Evolutionary conservation across 2,888 invertebrate species (phyloP).

Genomic region (Deilephila porcellus): DNA sequence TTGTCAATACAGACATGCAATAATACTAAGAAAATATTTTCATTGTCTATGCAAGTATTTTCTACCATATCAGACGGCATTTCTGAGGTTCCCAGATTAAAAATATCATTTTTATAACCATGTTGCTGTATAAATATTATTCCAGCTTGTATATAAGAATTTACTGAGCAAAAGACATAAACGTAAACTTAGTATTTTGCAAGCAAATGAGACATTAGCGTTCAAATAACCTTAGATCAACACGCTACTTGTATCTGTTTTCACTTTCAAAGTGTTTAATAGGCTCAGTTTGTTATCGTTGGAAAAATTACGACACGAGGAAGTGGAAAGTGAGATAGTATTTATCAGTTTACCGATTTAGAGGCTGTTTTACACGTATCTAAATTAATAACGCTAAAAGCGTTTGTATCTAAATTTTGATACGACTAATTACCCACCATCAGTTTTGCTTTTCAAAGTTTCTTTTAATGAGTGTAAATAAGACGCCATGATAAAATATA

Average conservation of each 20-base stretch:
- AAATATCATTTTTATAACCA: neutral
- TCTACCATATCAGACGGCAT: conserved; percentile 1
- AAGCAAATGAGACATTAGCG: conserved; percentile 44
- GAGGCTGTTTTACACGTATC: conserved; percentile 7
- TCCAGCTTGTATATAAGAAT: neutral
- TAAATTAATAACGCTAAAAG: conserved; percentile 8
- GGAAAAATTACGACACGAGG: conserved; percentile 26
- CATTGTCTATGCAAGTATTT: neutral
- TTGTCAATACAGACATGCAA: too few species aligned
- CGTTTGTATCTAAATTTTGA: neutral
- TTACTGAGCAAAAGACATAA: conserved; percentile 12
- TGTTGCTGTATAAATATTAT: neutral
- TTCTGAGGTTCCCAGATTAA: neutral
- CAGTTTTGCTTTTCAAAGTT: neutral
- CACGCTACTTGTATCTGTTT: conserved; percentile 42
- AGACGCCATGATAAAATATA: conserved; percentile 16
- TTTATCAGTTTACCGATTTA: conserved; percentile 20
- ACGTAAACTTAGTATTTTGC: conserved; percentile 35
- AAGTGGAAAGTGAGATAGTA: conserved; percentile 21
- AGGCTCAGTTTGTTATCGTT: conserved; percentile 35
- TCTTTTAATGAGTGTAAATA: neutral
- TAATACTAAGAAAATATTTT: too few species aligned
- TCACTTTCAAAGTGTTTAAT: conserved; percentile 45
- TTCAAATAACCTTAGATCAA: conserved; percentile 40
- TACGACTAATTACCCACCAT: neutral